phyloP scores from a whole-genome alignment of 2,797 vertebrate species.

The Aulostomus chinensis region DNA sequence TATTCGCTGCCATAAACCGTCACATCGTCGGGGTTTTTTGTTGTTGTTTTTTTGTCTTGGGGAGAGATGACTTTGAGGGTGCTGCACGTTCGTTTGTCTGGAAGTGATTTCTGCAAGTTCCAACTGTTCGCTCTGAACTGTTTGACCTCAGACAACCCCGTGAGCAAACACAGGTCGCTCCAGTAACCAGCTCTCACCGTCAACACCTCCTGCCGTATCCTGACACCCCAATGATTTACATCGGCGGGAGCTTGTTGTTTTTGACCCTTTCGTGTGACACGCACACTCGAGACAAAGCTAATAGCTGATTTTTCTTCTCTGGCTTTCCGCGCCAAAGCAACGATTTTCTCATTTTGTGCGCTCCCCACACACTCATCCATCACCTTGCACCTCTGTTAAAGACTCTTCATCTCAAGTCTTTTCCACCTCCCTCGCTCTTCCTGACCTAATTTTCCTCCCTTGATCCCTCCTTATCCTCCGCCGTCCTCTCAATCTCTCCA shows the following conservation, averaged over 20 bases:
- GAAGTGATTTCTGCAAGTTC: constrained; percentile 46
- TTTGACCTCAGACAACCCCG: constrained; percentile 55
- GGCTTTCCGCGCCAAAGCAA: constrained; percentile 31
- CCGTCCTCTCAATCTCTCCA: background rate
- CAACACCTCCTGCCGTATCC: too few species aligned
- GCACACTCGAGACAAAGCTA: background rate
- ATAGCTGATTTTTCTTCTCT: constrained; percentile 41
- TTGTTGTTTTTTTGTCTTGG: too few species aligned
- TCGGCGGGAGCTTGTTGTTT: too few species aligned
- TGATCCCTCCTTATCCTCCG: background rate
- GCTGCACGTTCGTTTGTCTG: constrained; percentile 6
- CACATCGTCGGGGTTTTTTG: too few species aligned
- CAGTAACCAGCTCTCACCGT: too few species aligned
- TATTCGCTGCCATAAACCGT: background rate
- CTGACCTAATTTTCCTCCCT: constrained; percentile 27
- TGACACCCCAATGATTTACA: too few species aligned
- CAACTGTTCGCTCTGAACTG: constrained; percentile 32
- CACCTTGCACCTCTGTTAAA: constrained; percentile 40
- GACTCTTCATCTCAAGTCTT: constrained; percentile 37
- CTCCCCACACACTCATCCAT: constrained; percentile 59
- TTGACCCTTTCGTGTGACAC: too few species aligned
- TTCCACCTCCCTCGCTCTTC: constrained; percentile 14
- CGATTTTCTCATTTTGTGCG: constrained; percentile 51
- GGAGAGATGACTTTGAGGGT: background rate
- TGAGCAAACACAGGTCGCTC: too few species aligned